Conservation (phyloP, 2,888 invertebrate species). For the Rambutsinella grinnellia region DNA sequence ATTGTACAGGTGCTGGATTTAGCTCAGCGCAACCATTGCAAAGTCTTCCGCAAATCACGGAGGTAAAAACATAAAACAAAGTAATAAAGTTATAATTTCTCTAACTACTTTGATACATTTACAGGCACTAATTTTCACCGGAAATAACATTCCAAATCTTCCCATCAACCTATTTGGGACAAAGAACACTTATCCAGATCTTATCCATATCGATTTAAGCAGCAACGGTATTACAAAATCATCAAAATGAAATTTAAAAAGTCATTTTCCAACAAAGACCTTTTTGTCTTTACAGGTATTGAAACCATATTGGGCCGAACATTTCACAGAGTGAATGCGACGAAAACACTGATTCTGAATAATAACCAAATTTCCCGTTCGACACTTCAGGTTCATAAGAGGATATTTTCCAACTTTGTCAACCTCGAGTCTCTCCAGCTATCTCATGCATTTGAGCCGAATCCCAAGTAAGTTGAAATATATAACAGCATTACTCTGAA, state of each 20-base stretch:
- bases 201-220: conserved; percentile 80
- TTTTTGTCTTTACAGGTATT: too few species aligned
- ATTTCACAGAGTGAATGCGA: conserved; percentile 80
- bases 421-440: conserved; percentile 80
- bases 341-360: conserved; percentile 78
- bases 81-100: neutral
- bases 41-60: conserved; percentile 76
- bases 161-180: conserved; percentile 81
- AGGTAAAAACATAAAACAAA: conserved; percentile 70
- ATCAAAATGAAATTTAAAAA: too few species aligned
- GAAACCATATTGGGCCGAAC: conserved; percentile 80
- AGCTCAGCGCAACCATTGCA: conserved; percentile 74
- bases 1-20: conserved; percentile 79
- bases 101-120: too few species aligned
- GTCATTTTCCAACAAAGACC: too few species aligned
- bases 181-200: conserved; percentile 73
- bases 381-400: conserved; percentile 71
- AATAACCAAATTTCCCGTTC: conserved; percentile 78
- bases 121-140: conserved; percentile 79
- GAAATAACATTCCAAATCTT: conserved; percentile 76
- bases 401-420: conserved; percentile 71
- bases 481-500: conserved; percentile 62
- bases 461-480: conserved; percentile 62
- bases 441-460: conserved; percentile 78
- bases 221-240: too few species aligned